Base-by-base conservation (phyloP, 2,888 invertebrate species). In the Agrotis clavis region DNA sequence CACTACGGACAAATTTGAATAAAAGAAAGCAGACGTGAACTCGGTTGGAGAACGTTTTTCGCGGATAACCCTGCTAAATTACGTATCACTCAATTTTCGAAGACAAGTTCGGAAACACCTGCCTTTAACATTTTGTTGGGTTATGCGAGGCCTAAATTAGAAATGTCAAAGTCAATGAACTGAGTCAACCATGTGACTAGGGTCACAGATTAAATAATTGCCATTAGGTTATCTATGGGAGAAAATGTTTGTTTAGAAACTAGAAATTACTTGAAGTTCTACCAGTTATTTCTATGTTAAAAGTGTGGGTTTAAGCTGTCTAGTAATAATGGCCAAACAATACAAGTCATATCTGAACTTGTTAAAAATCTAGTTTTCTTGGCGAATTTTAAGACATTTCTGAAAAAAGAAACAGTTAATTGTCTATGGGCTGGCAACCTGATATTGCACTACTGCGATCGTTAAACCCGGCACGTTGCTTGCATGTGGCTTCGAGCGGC, bases 81-180 rank as follows among this genome's bases (percentile, higher is more conserved):
- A 62, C 77, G 80, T 76, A 69, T 79, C 76, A 83, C 48, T 47
- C 59, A 59, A 47, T 62, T 73, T 82, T 77, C 62, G 79, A 77
- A 62, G 71, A 65, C 65, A 82, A 76, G 48, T 77, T 62, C 18
- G 48, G 57, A 53, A 73, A 68, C 59, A 70, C 57, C 21, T 65
- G 64, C 25, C 81, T 81, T 71, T 72, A 69, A 53, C 77, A 86
- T 73, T 80, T 75, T 19, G 85, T n/a, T 53, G 78, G 79, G 80
- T 87, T 86, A 84, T 75, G 80, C 64, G 74, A 87, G 88, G 86
- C 86, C 88, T 87, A 88, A 89, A 90, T 90, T 89, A 90, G 89
- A 89, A 90, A 91, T 90, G 90, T 89, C 90, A 91, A 91, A 89
- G 92, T 92, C 92, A 90, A 87, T 87, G 91, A 91, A 87, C 92